Base-by-base conservation (phyloP, 2,888 invertebrate genomes). In the Odontothrips loti region DNA sequence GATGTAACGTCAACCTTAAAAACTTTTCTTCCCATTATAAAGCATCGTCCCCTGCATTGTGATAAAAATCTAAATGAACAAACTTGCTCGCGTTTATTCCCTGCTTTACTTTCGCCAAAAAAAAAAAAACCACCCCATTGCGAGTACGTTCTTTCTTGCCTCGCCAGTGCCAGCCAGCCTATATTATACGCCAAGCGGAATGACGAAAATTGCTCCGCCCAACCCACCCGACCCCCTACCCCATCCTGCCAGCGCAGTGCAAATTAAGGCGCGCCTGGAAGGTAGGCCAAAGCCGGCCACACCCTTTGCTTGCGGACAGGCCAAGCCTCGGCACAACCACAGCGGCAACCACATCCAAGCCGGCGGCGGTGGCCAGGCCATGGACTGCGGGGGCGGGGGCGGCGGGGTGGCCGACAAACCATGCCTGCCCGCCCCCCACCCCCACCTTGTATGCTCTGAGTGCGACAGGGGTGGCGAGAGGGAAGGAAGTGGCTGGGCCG, bases 181-280 rank as follows among this genome's bases (percentile, higher is more conserved):
- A 43, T 43, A 43, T 43, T 43, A 43, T 43, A 6, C 34, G 34
- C 34, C 34, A 6, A 4, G 34, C 34, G 68, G 68, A 11, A 10
- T 75, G 68, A 23, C 68, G 68, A 75, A 75, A 75, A 75, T 75
- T 75, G 27, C 27, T 58, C 58, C 58, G 58, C 15, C 58, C 58
- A 58, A 0, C 58, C 58, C 58, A n/a, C 68, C 68, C 23, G 68
- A 27, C 68, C 68, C 9, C 23, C 12, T 27, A 27, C 68, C 68
- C 23, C 68, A 23, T n/a, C 63, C 63, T 20, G 68, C 68, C 23
- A n/a, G 68, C 68, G 68, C 68, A 23, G 23, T 20, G 68, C 10
- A 75, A 11, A 75, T 58, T 58, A 58, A 58, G 58, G 58, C 58
- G 58, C 58, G 27, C 27, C 23, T 27, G 68, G 68, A 23, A 23